Evolutionary conservation across 2,113 vertebrate species (phyloP), one percentile per base, ranked within the genome.

Genomic region (Zosterops hypoxanthus): DNA sequence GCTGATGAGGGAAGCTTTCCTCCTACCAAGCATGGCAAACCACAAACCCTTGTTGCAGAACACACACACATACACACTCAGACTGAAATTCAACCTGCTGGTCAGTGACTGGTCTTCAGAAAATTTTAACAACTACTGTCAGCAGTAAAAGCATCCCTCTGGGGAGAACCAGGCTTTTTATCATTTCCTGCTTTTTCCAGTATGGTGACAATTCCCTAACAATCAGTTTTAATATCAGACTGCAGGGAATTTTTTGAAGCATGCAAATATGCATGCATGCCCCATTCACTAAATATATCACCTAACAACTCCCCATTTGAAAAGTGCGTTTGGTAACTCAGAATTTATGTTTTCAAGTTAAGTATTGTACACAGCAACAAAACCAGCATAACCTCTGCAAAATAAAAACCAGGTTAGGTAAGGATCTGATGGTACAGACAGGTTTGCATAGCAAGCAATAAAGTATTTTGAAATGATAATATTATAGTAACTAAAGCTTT

Each of bases 321-420:
- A 72, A 60, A 14, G 26, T 69, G 56, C 24, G 84, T 83, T 68
- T 39, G 26, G 5, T 69, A 87, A 82, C n/a, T 70, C 60, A 34
- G 21, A 44, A 59, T 55, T 60, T 63, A 31, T 6, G 6, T 28
- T 86, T 79, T 55, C 33, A 57, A 76, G 57, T 53, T 65, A 57
- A 60, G 24, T 2, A 1, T 73, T 86, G 75, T 14, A 82, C n/a
- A 41, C 13, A 50, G 60, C 44, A 44, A 73, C 34, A 87, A 47
- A 92, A 76, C 53, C 33, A 86, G 42, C 70, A 80, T 14, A 87
- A 79, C 7, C 66, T 59, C 63, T 66, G 46, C 50, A 90, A 95
- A 96, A 78, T 22, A 82, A 92, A 96, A 85, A 50, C 13, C 36
- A 39, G 41, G n/a, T 81, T 85, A 91, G 21, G 16, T 87, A 89